phyloP scores from a whole-genome alignment of 2,888 invertebrate species.

The Sesia apiformis region DNA sequence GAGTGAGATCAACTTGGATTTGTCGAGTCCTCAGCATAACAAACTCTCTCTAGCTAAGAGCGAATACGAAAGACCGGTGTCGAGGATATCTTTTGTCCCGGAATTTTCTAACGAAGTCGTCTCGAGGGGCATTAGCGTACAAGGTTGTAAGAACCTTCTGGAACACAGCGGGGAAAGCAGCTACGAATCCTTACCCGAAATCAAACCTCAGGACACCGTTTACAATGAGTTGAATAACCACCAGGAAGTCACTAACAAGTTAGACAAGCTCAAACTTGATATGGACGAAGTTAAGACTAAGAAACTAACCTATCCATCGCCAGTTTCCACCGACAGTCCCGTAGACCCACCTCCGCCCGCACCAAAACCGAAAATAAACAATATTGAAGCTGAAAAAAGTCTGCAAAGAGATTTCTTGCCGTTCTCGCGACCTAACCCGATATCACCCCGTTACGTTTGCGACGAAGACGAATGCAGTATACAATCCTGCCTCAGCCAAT shows the following conservation, averaged over 20 bases:
- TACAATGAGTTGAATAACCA: constrained; percentile 39
- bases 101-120: constrained; percentile 60
- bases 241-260: constrained; percentile 21
- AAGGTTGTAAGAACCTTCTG: constrained; percentile 46
- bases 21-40: constrained; percentile 64
- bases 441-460: constrained; percentile 80
- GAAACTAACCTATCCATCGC: constrained; percentile 36
- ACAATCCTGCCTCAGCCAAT: constrained; percentile 92
- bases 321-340: constrained; percentile 26
- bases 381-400: constrained; percentile 40
- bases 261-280: constrained; percentile 51
- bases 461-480: constrained; percentile 88
- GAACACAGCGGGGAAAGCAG: constrained; percentile 55
- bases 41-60: constrained; percentile 46
- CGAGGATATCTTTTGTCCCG: constrained; percentile 44
- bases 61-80: constrained; percentile 52
- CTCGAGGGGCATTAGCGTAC: constrained; percentile 53
- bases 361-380: constrained; percentile 35
- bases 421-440: constrained; percentile 57
- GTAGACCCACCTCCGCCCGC: constrained; percentile 30
- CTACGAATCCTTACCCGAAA: constrained; percentile 42
- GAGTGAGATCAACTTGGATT: constrained; percentile 73
- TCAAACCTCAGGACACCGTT: constrained; percentile 22
- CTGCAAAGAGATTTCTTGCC: constrained; percentile 39
- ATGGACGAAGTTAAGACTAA: constrained; percentile 30